Base-by-base conservation (phyloP, 2,888 invertebrate genomes). In the Pyrocoelia pectoralis region DNA sequence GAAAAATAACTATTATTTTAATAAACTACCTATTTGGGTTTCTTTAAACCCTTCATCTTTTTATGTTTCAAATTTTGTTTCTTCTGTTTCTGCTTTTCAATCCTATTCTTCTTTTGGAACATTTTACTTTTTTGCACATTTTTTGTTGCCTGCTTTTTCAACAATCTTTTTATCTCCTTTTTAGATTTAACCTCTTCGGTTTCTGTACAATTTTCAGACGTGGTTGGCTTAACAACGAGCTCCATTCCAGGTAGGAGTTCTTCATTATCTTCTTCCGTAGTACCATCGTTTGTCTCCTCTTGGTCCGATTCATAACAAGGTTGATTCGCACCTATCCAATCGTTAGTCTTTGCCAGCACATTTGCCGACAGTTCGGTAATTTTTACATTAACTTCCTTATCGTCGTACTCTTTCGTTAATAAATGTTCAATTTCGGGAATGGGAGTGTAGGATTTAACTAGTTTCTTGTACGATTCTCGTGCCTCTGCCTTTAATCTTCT, bases 331-430 rank as follows among this genome's bases (percentile, higher is more conserved):
- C 93, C 93, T 64, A 93, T 90, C 78, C 90, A 88, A 73, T 90
- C 86, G 71, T 88, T 81, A 54, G 89, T 89, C 24, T 24, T 24
- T 6, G 24, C 6, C 3, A 24, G 24, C 24, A 5, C 24, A 62
- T 87, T 87, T 38, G 90, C 83, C 13, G 91, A 88, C 6, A 94
- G 80, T 76, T 93, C 92, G 0, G 90, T 85, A 63, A 94, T 89
- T 83, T 90, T 91, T 0, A 94, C 91, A 68, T 89, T 90, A 0
- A 92, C 92, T 77, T 90, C 88, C 38, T 89, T 89, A 72, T 91
- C 88, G 79, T 93, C 88, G 79, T 90, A 91, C 73, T 91, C 89
- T 46, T 91, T 87, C 72, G 87, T 84, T 3, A 90, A 79, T 55
- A 90, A 79, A 72, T 90, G 84, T 75, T 90, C 88, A 68, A 91